These are phyloP conservation scores for Pseudomyrmex dendroicus DNA, from an alignment of 1,140 invertebrate genomes.

Conservation along the genomic window DNA sequence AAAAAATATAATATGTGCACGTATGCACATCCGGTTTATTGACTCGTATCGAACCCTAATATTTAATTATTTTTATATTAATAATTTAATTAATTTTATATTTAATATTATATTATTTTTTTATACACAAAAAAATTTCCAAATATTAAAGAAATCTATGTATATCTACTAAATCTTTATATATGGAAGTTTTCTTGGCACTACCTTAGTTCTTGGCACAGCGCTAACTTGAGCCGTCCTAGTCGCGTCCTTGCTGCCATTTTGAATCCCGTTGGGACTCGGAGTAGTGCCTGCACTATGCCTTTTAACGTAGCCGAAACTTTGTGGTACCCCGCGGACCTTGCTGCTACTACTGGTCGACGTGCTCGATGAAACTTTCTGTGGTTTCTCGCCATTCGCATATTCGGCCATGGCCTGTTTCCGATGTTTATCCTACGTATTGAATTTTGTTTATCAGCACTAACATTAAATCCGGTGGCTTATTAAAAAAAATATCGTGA, in stretches of 20 bases:
- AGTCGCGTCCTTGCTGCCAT: slow-evolving; percentile 83
- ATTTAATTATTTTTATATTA: too few species aligned
- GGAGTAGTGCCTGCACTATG: slow-evolving; percentile 87
- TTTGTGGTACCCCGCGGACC: slow-evolving; percentile 90
- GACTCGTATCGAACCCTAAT: too few species aligned
- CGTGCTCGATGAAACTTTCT: slow-evolving; percentile 83
- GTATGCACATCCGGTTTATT: too few species aligned
- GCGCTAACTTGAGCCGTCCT: slow-evolving; percentile 93
- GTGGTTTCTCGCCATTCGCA: slow-evolving; percentile 81
- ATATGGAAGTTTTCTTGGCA: neutral
- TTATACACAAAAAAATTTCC: too few species aligned
- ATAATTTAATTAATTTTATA: too few species aligned
- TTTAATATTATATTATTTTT: too few species aligned
- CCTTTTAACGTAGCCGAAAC: slow-evolving; percentile 93
- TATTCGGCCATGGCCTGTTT: slow-evolving; percentile 83
- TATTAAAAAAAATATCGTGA: too few species aligned
- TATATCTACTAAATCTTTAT: neutral
- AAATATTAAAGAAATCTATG: neutral
- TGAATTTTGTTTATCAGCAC: too few species aligned
- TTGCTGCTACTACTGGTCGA: slow-evolving; percentile 83
- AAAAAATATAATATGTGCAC: too few species aligned
- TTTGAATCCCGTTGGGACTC: slow-evolving; percentile 85
- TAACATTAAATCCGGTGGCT: too few species aligned
- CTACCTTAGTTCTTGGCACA: slow-evolving; percentile 91
- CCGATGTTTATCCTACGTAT: slow-evolving; percentile 80